These are phyloP conservation scores for Reinhardtius hippoglossoides DNA, from an alignment of 2,113 vertebrate species.

Conservation along the genomic window DNA sequence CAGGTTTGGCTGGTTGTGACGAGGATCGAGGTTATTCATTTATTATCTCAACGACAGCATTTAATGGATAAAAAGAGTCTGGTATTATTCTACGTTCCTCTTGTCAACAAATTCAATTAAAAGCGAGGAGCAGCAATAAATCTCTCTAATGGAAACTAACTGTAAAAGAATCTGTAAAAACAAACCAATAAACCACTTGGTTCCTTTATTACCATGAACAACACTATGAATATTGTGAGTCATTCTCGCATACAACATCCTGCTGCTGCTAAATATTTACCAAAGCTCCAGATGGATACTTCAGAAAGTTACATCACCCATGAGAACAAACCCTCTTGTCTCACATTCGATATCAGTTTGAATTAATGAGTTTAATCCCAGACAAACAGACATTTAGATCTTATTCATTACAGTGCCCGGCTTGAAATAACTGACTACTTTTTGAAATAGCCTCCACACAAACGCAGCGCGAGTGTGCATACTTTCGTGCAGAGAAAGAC, in stretches of 20 bases:
- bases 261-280: background rate
- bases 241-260: background rate
- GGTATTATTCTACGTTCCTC: background rate
- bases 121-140: too few relatives aligned
- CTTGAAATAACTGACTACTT: too few relatives aligned
- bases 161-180: too few relatives aligned
- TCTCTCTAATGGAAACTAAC: background rate
- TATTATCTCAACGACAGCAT: background rate
- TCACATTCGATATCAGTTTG: background rate
- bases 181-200: too few relatives aligned
- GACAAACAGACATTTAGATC: background rate
- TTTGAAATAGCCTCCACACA: too few relatives aligned
- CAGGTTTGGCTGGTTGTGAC: background rate
- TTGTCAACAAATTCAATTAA: background rate
- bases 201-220: too few relatives aligned
- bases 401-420: background rate
- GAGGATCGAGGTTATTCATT: background rate
- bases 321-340: background rate
- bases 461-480: too few relatives aligned
- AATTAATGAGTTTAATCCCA: background rate
- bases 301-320: background rate
- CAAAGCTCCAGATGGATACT: too few relatives aligned
- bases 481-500: too few relatives aligned
- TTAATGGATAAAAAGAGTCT: background rate
- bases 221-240: too few relatives aligned